Conservation (phyloP, 2,797 vertebrate species). For the Pachyuromys duprasi region DNA sequence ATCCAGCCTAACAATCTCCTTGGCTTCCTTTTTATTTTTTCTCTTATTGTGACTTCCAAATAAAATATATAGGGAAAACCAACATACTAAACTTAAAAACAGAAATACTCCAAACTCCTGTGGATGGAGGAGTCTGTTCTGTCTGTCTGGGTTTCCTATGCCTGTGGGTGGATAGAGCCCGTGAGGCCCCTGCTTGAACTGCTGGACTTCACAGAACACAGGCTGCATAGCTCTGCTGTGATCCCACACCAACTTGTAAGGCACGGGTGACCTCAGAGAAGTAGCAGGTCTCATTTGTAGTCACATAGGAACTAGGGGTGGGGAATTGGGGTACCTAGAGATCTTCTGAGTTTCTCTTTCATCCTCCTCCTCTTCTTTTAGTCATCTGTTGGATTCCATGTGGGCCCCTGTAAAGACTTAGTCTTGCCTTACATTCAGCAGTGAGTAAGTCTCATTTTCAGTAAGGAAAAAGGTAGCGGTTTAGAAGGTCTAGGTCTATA, state of each 20-base stretch:
- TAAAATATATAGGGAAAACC: conserved; percentile 26
- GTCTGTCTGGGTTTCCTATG: background rate
- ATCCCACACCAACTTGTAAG: background rate
- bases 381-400: background rate
- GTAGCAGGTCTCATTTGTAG: background rate
- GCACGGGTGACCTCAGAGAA: background rate
- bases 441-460: conserved; percentile 11
- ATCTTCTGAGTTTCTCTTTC: background rate
- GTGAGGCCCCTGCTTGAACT: background rate
- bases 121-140: background rate
- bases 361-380: background rate
- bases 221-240: background rate
- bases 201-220: background rate
- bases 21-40: background rate
- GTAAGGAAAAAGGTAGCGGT: background rate
- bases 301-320: background rate
- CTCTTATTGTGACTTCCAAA: background rate
- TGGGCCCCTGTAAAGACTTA: background rate
- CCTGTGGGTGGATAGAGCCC: fast-evolving
- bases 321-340: background rate
- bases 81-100: background rate
- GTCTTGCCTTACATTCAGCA: background rate
- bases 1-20: background rate
- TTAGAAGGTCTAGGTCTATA: background rate
- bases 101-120: background rate